phyloP scores from a whole-genome alignment of 2,797 vertebrate species.

The Trachops cirrhosus region DNA sequence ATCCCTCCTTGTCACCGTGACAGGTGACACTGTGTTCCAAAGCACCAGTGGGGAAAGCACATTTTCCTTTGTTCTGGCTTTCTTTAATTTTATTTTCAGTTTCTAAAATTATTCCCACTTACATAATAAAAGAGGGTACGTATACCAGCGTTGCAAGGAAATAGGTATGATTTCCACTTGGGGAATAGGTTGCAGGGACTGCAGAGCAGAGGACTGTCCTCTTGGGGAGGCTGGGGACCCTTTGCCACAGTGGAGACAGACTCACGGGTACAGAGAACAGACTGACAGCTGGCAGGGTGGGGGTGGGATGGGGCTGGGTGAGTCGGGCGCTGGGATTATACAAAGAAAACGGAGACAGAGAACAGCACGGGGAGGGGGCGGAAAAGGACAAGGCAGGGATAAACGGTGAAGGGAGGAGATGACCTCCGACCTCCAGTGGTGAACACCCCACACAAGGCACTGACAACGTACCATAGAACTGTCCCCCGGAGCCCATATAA shows the following conservation, averaged over 20 bases:
- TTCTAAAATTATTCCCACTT: conserved; percentile 3
- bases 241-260: not conserved
- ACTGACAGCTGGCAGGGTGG: not conserved
- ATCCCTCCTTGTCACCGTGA: not conserved
- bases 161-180: not conserved
- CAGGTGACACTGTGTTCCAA: not conserved
- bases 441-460: not conserved
- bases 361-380: not conserved
- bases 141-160: not conserved
- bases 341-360: not conserved
- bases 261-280: not conserved
- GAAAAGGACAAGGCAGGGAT: no score
- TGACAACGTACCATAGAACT: not conserved
- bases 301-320: no score
- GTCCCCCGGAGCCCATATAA: not conserved
- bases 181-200: not conserved
- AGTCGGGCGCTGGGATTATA: not conserved
- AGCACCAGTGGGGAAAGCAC: not conserved
- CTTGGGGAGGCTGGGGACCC: not conserved
- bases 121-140: not conserved
- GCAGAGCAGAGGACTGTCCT: not conserved
- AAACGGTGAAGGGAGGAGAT: no score
- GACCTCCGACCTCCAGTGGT: not conserved
- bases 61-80: not conserved
- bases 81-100: not conserved